Evolutionary conservation across 2,888 invertebrate genomes (phyloP), one percentile per base, ranked within the genome.

Genomic region (Ceratothoa steindachneri): DNA sequence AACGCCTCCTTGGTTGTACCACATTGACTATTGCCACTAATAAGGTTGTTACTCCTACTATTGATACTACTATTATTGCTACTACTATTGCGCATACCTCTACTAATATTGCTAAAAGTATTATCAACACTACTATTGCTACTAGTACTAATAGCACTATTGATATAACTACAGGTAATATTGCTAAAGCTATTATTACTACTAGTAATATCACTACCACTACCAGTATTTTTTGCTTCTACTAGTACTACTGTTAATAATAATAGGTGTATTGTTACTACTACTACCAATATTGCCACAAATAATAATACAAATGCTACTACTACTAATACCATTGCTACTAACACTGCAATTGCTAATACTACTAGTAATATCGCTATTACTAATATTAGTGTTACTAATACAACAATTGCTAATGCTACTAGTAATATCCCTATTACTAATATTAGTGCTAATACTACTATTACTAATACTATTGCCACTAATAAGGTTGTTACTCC

Each of bases 31-130:
- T n/a, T n/a, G n/a, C n/a, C n/a, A n/a, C n/a, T n/a, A n/a, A n/a
- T n/a, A n/a, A n/a, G n/a, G n/a, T 64, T 64, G 24, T 64, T 5
- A 64, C 24, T 64, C 15, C 24, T 64, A 64, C 3, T 65, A 64
- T 64, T 64, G 4, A 19, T 64, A 64, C 24, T 64, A 64, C 24
- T 64, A 64, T 64, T 64, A 65, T 65, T 65, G 24, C 24, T 64
- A 64, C 24, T 64, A 64, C 24, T 64, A 64, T 64, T 64, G 24
- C 24, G 15, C 15, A 19, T 64, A 64, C 2, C 24, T 24, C 24
- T 64, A 64, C 24, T 64, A 64, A 19, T 64, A 64, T 64, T 64
- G 24, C 24, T 64, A 64, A 19, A 2, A 64, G 1, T 64, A 64
- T 64, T 64, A 65, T 65, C 4, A 64, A 19, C 24, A 64, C 24